phyloP scores from a whole-genome alignment of 1,140 invertebrate species.

The Dreissena polymorpha region DNA sequence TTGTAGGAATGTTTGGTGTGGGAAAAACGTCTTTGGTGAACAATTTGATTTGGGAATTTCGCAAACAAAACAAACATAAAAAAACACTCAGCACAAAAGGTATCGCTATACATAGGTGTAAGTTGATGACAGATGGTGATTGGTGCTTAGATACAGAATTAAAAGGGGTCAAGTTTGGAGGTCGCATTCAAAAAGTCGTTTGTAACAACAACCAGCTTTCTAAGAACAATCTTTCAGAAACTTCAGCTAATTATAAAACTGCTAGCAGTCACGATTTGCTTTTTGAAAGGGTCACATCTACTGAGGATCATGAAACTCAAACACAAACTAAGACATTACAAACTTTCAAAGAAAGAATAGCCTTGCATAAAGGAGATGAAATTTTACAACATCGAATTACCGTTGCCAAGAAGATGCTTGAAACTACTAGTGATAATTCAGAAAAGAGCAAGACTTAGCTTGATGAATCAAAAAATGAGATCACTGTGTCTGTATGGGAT shows the following conservation, averaged over 20 bases:
- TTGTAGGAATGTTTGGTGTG: slow-evolving; percentile 42
- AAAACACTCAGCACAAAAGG: not conserved
- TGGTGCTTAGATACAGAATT: not conserved
- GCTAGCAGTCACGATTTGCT: no score
- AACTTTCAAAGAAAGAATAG: not conserved
- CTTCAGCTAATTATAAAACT: not conserved
- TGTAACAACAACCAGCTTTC: no score
- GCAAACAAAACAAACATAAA: not conserved
- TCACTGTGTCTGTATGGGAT: slow-evolving; percentile 32
- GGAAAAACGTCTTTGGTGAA: slow-evolving; percentile 42
- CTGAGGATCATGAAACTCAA: not conserved
- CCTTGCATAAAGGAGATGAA: not conserved
- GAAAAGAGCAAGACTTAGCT: not conserved
- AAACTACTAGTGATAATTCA: not conserved
- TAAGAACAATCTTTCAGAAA: not conserved
- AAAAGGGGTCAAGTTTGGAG: not conserved
- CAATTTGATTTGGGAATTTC: not conserved
- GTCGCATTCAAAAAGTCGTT: not conserved
- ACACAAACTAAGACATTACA: no score
- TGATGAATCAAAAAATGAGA: not conserved
- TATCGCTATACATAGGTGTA: not conserved
- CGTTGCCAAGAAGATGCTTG: not conserved
- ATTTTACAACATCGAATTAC: not conserved
- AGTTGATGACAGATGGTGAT: not conserved
- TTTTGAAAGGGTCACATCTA: no score